Evolutionary conservation across 92 coral and sea anemone genomes (phyloP).

Genomic region (Bergia puertoricense): DNA sequence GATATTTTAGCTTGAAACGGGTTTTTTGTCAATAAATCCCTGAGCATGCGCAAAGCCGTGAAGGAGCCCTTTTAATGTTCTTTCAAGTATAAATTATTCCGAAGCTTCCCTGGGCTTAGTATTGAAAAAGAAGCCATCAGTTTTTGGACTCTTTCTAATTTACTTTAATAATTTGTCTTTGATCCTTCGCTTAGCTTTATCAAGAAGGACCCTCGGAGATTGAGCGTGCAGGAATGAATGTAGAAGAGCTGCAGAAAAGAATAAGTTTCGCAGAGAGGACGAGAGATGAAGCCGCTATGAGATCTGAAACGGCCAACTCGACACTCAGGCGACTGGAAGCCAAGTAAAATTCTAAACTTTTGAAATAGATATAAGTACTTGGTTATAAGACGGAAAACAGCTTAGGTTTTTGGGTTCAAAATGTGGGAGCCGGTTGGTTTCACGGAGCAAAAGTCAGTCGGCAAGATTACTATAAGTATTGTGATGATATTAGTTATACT

Average conservation of each 20-base stretch:
- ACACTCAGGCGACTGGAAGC: constrained; percentile 80
- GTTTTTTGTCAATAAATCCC: too few relatives aligned
- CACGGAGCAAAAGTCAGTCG: too few relatives aligned
- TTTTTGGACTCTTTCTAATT: neutral
- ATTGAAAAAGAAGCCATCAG: neutral
- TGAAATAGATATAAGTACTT: too few relatives aligned
- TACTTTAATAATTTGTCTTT: neutral
- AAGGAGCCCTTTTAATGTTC: too few relatives aligned
- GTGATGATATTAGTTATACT: too few relatives aligned
- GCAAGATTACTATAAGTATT: too few relatives aligned
- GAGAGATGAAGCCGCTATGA: constrained; percentile 87
- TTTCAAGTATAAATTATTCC: neutral
- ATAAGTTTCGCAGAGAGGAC: constrained; percentile 84
- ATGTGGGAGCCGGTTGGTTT: too few relatives aligned
- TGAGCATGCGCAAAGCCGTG: too few relatives aligned
- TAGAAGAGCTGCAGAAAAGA: constrained; percentile 88
- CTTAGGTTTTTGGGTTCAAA: too few relatives aligned
- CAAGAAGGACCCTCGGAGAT: constrained; percentile 98
- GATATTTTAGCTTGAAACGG: too few relatives aligned
- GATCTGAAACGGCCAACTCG: constrained; percentile 63
- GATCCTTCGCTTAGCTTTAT: constrained; percentile 62
- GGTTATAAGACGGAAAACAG: too few relatives aligned
- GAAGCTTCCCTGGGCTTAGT: neutral
- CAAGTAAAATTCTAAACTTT: constrained; percentile 58
- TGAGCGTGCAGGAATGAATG: constrained; percentile 90